Conservation (phyloP, 53 echinoderm and acorn worm genomes). For the Patiria pectinifera region DNA sequence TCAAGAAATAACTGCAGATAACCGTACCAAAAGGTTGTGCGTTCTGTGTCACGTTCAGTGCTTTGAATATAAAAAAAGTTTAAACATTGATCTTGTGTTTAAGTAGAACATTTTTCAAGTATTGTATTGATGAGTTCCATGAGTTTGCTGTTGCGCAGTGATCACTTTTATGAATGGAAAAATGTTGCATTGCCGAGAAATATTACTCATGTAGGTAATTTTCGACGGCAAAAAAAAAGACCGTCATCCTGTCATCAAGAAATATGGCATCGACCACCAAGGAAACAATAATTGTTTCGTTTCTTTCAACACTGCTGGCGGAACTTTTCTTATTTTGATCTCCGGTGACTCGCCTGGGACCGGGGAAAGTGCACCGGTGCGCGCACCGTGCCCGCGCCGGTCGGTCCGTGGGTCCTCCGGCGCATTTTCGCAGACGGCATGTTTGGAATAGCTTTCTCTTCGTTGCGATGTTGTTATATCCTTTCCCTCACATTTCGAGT, state of each 20-base stretch:
- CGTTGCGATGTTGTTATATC: background rate
- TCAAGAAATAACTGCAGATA: too few species aligned
- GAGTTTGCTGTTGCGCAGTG: background rate
- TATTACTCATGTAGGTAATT: background rate
- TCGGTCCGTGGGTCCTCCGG: conserved; percentile 51
- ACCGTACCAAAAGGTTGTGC: too few species aligned
- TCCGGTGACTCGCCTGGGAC: conserved; percentile 41
- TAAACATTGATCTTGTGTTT: too few species aligned
- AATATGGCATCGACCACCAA: conserved; percentile 58
- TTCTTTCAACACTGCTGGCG: conserved; percentile 54
- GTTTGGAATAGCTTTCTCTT: conserved; percentile 42
- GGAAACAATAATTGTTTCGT: conserved; percentile 61
- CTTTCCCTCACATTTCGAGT: too few species aligned
- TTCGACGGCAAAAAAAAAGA: background rate
- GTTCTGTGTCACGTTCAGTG: too few species aligned
- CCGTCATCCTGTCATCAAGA: conserved; percentile 38
- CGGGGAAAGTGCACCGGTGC: conserved; percentile 33
- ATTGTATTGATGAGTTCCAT: too few species aligned
- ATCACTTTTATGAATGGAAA: background rate
- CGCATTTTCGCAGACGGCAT: conserved; percentile 37
- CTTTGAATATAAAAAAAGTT: too few species aligned
- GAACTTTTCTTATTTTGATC: conserved; percentile 44
- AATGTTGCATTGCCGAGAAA: background rate
- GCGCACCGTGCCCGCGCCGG: conserved; percentile 24
- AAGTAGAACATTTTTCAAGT: background rate